A percentile compares a stretch with the other conserved stretches of the same genome.
These are phyloP conservation scores for Lampropteryx suffumata DNA, from an alignment of 2,888 invertebrate genomes.

Conservation along the genomic window DNA sequence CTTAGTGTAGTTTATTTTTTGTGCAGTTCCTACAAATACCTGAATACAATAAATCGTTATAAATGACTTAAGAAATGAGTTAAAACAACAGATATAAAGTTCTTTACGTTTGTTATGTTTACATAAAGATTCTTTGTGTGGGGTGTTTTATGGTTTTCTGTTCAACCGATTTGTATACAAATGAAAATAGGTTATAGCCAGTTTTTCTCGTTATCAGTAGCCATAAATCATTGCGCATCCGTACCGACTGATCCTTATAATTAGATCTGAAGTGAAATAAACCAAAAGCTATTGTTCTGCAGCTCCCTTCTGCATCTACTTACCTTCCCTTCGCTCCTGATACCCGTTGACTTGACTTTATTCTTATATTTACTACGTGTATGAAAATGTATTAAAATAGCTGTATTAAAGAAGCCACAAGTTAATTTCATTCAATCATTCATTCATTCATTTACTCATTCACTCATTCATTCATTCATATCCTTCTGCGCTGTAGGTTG, in stretches of 20 bases:
- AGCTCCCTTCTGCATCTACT: too few species aligned
- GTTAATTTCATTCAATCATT: too few species aligned
- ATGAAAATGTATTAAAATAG: too few species aligned
- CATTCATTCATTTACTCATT: too few species aligned
- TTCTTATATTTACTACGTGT: too few species aligned
- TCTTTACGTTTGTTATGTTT: slow-evolving; percentile 80
- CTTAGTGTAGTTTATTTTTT: background rate
- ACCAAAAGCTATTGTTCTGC: slow-evolving; percentile 31
- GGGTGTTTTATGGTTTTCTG: slow-evolving; percentile 81
- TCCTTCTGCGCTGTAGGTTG: too few species aligned
- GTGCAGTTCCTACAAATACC: background rate
- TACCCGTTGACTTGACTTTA: too few species aligned
- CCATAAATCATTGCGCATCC: slow-evolving; percentile 78
- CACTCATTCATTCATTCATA: too few species aligned
- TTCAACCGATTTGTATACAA: slow-evolving; percentile 81
- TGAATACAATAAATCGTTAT: background rate
- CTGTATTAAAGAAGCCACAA: too few species aligned
- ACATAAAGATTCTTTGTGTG: slow-evolving; percentile 58
- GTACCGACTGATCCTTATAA: slow-evolving; percentile 68
- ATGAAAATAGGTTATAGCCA: slow-evolving; percentile 82
- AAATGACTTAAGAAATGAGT: slow-evolving; percentile 77
- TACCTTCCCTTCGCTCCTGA: background rate
- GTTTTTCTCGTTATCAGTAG: slow-evolving; percentile 81
- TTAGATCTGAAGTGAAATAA: slow-evolving; percentile 63
- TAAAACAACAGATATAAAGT: slow-evolving; percentile 79